A percentile compares a stretch with the other conserved stretches of the same genome.
Evolutionary conservation across 2,113 vertebrate genomes (phyloP).

Genomic region (Tetrao urogallus): DNA sequence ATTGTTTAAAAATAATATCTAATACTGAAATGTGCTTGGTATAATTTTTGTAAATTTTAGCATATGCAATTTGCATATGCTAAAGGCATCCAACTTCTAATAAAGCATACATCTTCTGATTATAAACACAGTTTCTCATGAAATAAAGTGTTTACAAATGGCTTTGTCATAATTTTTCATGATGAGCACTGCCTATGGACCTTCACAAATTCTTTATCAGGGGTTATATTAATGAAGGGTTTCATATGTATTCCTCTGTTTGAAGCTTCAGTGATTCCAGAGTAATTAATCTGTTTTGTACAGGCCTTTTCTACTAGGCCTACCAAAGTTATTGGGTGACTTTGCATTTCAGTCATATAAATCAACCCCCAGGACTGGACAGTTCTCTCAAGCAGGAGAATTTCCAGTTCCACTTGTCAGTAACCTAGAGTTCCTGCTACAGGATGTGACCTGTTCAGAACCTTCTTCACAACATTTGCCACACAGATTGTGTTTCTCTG

Average conservation of each 20-base stretch:
- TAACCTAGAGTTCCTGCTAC: neutral
- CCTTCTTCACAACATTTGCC: neutral
- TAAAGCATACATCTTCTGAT: neutral
- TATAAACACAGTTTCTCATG: neutral
- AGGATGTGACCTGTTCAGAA: neutral
- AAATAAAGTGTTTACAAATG: neutral
- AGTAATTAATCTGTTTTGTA: neutral
- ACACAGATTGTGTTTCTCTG: neutral
- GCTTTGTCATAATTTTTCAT: neutral
- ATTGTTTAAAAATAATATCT: neutral
- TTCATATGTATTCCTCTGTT: neutral
- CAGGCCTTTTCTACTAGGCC: neutral
- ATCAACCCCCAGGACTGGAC: neutral
- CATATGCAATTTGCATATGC: neutral
- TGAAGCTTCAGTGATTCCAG: neutral
- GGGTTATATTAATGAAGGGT: neutral
- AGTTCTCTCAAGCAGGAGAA: neutral
- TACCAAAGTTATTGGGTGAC: neutral
- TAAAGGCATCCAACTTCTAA: neutral
- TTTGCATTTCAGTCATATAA: neutral
- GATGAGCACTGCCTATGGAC: neutral
- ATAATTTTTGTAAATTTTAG: neutral
- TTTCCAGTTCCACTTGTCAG: neutral
- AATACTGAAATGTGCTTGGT: neutral
- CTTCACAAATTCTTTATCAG: neutral